Base-by-base conservation (phyloP, 2,888 invertebrate genomes). In the Tholera decimalis region DNA sequence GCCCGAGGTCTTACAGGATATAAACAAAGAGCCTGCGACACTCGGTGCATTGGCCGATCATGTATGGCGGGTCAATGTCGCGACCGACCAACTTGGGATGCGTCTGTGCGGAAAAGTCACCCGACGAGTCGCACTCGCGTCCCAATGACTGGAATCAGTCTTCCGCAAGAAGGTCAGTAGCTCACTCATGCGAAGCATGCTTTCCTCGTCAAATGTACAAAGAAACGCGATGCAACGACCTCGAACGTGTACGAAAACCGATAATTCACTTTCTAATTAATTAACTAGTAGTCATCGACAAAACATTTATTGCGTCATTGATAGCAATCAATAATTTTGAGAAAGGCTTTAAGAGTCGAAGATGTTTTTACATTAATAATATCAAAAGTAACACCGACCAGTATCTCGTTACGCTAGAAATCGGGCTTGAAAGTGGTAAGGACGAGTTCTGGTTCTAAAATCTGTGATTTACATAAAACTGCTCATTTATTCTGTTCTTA, bases 1-100 rank as follows among this genome's bases (percentile, higher is more conserved):
- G 76, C 82, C 82, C 79, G 85, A 83, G 85, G 86, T 85, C 86
- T 87, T 87, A 85, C 88, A 93, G 94, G 93, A 93, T 88, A 93
- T 93, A 95, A 95, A 95, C 94, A 95, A 95, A 94, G 93, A 94
- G 93, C 87, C 94, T 94, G 92, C 92, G 92, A 93, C 93, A 93
- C 86, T 84, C 91, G 85, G 95, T 93, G 95, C 95, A 94, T 92
- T 93, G 95, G 88, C 95, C 95, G 93, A 91, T 90, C 92, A 89
- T 87, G 90, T 91, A 91, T 89, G 90, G 85, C 90, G 90, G 95
- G 93, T 95, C 95, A 95, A 94, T 95, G 95, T 95, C 95, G 94
- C 91, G 94, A 92, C 85, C 85, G 85, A 86, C 85, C 89, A 89
- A 88, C 92, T 90, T 90, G 85, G 90, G 91, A 89, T 90, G 91